phyloP scores from a whole-genome alignment of 2,888 invertebrate genomes.

The Heterodera filipjevi region DNA sequence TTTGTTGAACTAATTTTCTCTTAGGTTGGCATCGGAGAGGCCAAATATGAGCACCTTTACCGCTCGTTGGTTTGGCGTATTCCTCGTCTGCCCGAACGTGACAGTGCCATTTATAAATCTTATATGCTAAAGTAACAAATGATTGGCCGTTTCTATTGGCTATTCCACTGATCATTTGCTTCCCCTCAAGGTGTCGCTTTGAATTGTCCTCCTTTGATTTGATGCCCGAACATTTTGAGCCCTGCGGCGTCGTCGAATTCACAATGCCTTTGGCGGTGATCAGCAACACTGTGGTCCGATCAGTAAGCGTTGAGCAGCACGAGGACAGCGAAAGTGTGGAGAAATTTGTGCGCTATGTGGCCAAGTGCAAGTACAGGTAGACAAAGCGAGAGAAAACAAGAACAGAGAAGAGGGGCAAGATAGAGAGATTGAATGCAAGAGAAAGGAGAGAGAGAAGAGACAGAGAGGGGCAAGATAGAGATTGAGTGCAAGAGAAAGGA shows the following conservation, averaged over 20 bases:
- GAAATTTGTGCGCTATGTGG: constrained; percentile 79
- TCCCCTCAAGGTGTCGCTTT: constrained; percentile 71
- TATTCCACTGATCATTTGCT: neutral
- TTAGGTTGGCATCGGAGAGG: constrained; percentile 83
- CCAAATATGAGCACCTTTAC: constrained; percentile 98
- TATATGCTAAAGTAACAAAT: constrained; percentile 77
- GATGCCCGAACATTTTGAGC: constrained; percentile 88
- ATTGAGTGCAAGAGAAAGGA: too few species aligned
- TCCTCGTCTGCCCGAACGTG: constrained; percentile 93
- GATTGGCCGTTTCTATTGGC: neutral
- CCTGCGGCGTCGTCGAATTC: constrained; percentile 87
- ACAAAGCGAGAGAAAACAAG: neutral
- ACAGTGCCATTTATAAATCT: constrained; percentile 97
- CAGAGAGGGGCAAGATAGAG: too few species aligned
- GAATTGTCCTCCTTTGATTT: constrained; percentile 95
- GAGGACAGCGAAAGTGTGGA: constrained; percentile 83
- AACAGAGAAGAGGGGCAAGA: neutral
- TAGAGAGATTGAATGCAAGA: too few species aligned
- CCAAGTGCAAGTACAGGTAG: constrained; percentile 85
- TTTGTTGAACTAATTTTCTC: neutral
- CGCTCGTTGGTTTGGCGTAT: constrained; percentile 94
- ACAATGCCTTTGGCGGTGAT: constrained; percentile 95
- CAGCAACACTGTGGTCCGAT: constrained; percentile 92
- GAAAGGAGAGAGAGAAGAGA: too few species aligned
- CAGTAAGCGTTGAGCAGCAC: constrained; percentile 71